Percentiles rank a stretch among this genome's conserved stretches.
Evolutionary conservation across 2,888 invertebrate species (phyloP).

Genomic region (Tinea pellionella): DNA sequence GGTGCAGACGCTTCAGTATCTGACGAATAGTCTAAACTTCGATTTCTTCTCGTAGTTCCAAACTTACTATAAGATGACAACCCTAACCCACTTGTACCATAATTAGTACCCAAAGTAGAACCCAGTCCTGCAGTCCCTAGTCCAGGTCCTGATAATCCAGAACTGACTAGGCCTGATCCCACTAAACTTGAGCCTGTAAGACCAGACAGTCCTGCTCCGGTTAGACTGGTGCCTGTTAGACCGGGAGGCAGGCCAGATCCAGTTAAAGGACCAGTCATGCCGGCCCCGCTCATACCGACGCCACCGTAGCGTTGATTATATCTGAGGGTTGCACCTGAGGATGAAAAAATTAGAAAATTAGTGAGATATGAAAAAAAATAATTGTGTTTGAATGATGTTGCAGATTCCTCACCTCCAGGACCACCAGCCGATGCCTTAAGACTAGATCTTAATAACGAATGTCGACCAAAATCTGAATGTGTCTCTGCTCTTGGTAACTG

Average conservation of each 20-base stretch:
- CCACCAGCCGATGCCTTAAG: slow-evolving; percentile 73
- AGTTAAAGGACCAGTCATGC: slow-evolving; percentile 31
- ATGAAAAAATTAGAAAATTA: not conserved
- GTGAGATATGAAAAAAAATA: not conserved
- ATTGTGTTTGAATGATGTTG: not conserved
- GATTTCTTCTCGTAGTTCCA: slow-evolving; percentile 78
- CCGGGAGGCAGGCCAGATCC: slow-evolving; percentile 27
- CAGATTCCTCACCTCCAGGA: slow-evolving; percentile 26
- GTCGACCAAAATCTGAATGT: slow-evolving; percentile 85
- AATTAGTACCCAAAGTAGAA: slow-evolving; percentile 46
- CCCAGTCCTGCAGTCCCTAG: slow-evolving; percentile 47
- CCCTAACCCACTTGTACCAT: slow-evolving; percentile 54
- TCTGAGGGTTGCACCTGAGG: slow-evolving; percentile 66
- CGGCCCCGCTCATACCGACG: slow-evolving; percentile 42
- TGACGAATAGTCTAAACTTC: slow-evolving; percentile 91
- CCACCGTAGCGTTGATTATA: slow-evolving; percentile 73
- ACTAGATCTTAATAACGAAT: slow-evolving; percentile 84
- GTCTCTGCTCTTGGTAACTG: slow-evolving; percentile 86
- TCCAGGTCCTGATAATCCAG: slow-evolving; percentile 46
- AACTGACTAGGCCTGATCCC: slow-evolving; percentile 49
- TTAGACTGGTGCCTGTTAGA: slow-evolving; percentile 32
- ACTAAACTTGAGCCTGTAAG: slow-evolving; percentile 55
- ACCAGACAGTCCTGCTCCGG: slow-evolving; percentile 55
- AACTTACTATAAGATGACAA: slow-evolving; percentile 59
- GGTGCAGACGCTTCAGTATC: slow-evolving; percentile 95